A percentile compares a stretch with the other conserved stretches of the same genome.
Evolutionary conservation across 2,797 vertebrate genomes (phyloP).

Genomic region (Eulemur mongoz): DNA sequence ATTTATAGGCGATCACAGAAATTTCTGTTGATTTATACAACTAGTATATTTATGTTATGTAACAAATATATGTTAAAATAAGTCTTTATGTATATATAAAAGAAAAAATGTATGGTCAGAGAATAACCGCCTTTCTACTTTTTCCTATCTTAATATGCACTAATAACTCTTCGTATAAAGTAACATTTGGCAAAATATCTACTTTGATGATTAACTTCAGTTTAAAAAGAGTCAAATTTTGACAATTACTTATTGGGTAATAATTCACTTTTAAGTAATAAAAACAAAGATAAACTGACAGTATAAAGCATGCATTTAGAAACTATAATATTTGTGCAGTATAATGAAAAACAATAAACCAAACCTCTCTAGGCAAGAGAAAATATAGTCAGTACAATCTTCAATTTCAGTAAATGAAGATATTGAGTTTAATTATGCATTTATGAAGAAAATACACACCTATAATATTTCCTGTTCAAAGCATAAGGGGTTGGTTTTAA

Average conservation of each 20-base stretch:
- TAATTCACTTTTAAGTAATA: constrained; percentile 40
- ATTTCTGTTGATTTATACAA: neutral
- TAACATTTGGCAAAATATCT: neutral
- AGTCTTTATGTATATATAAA: neutral
- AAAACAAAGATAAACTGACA: constrained; percentile 27
- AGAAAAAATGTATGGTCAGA: neutral
- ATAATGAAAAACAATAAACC: constrained; percentile 66
- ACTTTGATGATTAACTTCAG: neutral
- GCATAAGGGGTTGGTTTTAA: constrained; percentile 29
- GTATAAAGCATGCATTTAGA: constrained; percentile 18
- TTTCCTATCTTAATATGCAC: neutral
- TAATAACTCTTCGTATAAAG: neutral
- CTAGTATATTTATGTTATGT: neutral
- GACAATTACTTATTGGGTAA: neutral
- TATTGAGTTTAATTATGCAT: constrained; percentile 68
- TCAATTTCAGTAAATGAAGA: constrained; percentile 58
- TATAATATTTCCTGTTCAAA: constrained; percentile 26
- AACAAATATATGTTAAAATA: neutral
- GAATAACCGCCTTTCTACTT: neutral
- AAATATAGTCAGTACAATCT: neutral
- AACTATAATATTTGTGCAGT: constrained; percentile 20
- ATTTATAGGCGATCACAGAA: neutral
- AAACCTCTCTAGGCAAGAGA: constrained; percentile 25
- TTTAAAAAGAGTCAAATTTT: constrained; percentile 52
- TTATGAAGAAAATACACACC: constrained; percentile 48